These are phyloP conservation scores for Dendrolimus pini DNA, from an alignment of 2,888 invertebrate genomes.

Conservation along the genomic window DNA sequence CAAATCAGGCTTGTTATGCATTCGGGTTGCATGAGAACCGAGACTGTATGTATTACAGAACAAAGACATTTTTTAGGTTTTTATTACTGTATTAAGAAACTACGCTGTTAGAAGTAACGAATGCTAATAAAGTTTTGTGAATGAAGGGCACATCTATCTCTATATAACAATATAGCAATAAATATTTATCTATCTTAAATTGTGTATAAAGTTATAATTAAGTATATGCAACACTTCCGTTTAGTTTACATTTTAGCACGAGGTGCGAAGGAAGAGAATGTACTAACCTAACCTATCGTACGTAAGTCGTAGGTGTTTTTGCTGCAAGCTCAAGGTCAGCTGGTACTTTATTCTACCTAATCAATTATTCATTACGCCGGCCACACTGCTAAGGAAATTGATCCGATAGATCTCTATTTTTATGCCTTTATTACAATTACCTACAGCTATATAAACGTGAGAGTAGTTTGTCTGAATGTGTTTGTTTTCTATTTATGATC, in stretches of 20 bases:
- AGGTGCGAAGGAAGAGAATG: slow-evolving; percentile 40
- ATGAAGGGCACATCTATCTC: too few relatives aligned
- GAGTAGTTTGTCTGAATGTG: too few relatives aligned
- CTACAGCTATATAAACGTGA: too few relatives aligned
- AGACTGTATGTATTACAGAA: slow-evolving; percentile 20
- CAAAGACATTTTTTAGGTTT: background rate
- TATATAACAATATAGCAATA: too few relatives aligned
- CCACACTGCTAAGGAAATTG: background rate
- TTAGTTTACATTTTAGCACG: slow-evolving; percentile 17
- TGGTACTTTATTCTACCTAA: slow-evolving; percentile 7
- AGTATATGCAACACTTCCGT: slow-evolving; percentile 25
- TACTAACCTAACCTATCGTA: slow-evolving; percentile 6
- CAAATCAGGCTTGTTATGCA: slow-evolving; percentile 59
- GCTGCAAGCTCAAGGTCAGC: slow-evolving; percentile 38
- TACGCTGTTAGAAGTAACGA: background rate
- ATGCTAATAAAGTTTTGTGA: too few relatives aligned
- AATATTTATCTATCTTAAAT: background rate
- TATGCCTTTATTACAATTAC: too few relatives aligned
- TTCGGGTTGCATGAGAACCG: slow-evolving; percentile 63
- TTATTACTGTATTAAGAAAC: background rate
- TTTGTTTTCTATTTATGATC: too few relatives aligned
- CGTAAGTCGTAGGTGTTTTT: slow-evolving; percentile 35
- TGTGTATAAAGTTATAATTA: background rate
- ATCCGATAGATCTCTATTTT: background rate
- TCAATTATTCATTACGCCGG: background rate